Evolutionary conservation across 2,888 invertebrate species (phyloP).

Genomic region (Campoplex capitator): DNA sequence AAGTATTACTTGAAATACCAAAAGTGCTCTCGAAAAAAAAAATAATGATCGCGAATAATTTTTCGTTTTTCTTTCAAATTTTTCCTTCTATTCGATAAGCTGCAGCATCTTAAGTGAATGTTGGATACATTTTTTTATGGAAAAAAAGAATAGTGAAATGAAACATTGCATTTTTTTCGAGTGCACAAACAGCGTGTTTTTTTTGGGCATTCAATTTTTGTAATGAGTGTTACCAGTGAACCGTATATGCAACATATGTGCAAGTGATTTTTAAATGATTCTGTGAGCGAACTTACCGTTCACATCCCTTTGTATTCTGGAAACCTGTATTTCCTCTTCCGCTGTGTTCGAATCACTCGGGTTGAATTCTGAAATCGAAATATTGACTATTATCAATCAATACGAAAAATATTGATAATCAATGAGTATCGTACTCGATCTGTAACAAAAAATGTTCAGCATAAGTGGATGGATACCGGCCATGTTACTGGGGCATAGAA

Average conservation of each 20-base stretch:
- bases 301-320: constrained; percentile 79
- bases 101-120: neutral
- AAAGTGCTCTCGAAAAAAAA: constrained; percentile 51
- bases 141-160: neutral
- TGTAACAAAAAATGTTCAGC: neutral
- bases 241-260: constrained; percentile 46
- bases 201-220: constrained; percentile 68
- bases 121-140: neutral
- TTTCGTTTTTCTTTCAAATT: neutral
- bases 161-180: constrained; percentile 40
- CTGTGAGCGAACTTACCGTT: constrained; percentile 79
- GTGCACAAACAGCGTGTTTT: constrained; percentile 63
- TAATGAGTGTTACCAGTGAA: constrained; percentile 66
- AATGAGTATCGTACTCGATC: neutral
- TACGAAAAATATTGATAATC: neutral
- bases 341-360: constrained; percentile 52
- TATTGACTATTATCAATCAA: constrained; percentile 15
- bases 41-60: neutral
- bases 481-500: constrained; percentile 43
- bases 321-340: constrained; percentile 72
- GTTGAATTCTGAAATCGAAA: constrained; percentile 56
- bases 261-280: constrained; percentile 31
- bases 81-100: neutral
- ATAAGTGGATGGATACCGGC: neutral
- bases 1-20: constrained; percentile 19